Conservation (phyloP, 2,888 invertebrate genomes). For the Thyatira batis region DNA sequence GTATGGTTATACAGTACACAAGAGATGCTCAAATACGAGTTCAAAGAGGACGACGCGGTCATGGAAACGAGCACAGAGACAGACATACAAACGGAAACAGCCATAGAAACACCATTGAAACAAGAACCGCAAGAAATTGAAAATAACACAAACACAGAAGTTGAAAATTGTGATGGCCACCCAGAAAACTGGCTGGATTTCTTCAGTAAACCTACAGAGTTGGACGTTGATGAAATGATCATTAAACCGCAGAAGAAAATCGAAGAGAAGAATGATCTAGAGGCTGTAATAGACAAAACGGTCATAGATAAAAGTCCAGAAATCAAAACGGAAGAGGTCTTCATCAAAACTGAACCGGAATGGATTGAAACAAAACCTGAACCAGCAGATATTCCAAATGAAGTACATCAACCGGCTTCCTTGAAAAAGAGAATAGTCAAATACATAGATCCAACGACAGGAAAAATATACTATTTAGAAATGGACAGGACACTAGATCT, state of each 20-base stretch:
- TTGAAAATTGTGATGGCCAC: slow-evolving; percentile 20
- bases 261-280: slow-evolving; percentile 27
- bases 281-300: slow-evolving; percentile 14
- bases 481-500: slow-evolving; percentile 67
- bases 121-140: slow-evolving; percentile 11
- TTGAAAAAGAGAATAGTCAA: slow-evolving; percentile 68
- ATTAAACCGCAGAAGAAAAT: slow-evolving; percentile 58
- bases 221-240: slow-evolving; percentile 73
- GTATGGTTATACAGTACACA: slow-evolving; percentile 84
- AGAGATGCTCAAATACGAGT: slow-evolving; percentile 67
- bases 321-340: slow-evolving; percentile 1
- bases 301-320: slow-evolving; percentile 15
- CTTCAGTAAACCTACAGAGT: slow-evolving; percentile 60
- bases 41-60: slow-evolving; percentile 43
- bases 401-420: slow-evolving; percentile 43
- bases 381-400: slow-evolving; percentile 38
- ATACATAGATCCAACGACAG: slow-evolving; percentile 69
- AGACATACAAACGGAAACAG: slow-evolving; percentile 7
- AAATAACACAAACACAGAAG: slow-evolving; percentile 8
- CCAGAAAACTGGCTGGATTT: slow-evolving; percentile 70
- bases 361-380: slow-evolving; percentile 4
- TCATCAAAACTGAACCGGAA: slow-evolving; percentile 10
- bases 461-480: slow-evolving; percentile 73
- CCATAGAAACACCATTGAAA: slow-evolving; percentile 14
- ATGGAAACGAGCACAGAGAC: slow-evolving; percentile 7